phyloP scores from a whole-genome alignment of 2,797 vertebrate genomes.

The Hydrolagus colliei region DNA sequence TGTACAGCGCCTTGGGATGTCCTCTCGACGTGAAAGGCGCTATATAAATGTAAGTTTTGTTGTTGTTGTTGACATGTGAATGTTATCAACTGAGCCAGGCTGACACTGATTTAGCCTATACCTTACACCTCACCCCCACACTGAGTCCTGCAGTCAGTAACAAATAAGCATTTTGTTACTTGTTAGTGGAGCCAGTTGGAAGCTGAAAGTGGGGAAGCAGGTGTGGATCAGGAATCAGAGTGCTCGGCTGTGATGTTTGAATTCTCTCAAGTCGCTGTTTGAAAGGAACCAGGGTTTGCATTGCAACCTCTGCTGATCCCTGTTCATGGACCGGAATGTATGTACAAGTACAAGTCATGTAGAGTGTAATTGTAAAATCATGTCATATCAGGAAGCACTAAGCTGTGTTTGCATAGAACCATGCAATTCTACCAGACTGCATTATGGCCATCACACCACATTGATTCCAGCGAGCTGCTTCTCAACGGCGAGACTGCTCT shows the following conservation, averaged over 20 bases:
- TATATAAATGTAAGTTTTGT: too few relatives aligned
- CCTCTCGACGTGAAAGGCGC: too few relatives aligned
- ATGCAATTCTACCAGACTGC: neutral
- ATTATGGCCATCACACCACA: neutral
- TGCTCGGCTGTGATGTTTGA: neutral
- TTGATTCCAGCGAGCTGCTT: neutral
- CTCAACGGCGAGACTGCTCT: neutral
- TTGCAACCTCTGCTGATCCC: neutral
- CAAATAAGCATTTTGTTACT: neutral
- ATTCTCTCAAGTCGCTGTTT: neutral
- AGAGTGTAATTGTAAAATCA: neutral
- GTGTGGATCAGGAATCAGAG: neutral
- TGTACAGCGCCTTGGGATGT: too few relatives aligned
- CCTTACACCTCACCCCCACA: too few relatives aligned
- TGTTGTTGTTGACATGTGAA: too few relatives aligned
- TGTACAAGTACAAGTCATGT: neutral
- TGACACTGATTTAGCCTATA: too few relatives aligned
- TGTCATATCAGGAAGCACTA: slow-evolving; percentile 5
- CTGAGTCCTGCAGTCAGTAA: too few relatives aligned
- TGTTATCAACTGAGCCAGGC: too few relatives aligned
- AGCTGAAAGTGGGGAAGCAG: neutral
- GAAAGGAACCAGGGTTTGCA: neutral
- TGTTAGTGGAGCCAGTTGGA: neutral
- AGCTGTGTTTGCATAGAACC: neutral
- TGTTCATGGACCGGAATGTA: neutral